Conservation (phyloP, 2,888 invertebrate genomes). For the Bembecia ichneumoniformis region DNA sequence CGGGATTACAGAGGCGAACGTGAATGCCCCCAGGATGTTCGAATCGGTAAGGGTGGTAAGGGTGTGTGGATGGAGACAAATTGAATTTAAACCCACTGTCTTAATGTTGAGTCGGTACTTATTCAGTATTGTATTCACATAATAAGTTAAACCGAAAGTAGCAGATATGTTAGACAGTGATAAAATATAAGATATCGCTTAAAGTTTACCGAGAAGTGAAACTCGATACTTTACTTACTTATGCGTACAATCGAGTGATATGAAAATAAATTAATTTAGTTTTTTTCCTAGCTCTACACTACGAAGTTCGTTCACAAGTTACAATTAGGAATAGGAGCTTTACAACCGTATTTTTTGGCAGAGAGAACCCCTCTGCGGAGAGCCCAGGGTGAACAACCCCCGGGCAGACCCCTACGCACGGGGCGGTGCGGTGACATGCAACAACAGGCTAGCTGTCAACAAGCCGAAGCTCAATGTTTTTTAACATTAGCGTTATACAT, state of each 20-base stretch:
- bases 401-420: slow-evolving; percentile 9
- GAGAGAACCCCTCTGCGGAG: neutral
- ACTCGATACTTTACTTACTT: too few species aligned
- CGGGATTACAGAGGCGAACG: too few species aligned
- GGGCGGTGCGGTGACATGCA: slow-evolving; percentile 26
- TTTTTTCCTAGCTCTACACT: too few species aligned
- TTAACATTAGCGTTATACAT: slow-evolving; percentile 2
- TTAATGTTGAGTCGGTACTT: neutral
- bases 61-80: neutral
- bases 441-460: slow-evolving; percentile 29
- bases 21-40: too few species aligned
- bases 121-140: neutral
- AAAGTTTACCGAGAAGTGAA: too few species aligned
- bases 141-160: too few species aligned
- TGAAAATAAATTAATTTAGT: too few species aligned
- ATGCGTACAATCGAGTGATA: too few species aligned
- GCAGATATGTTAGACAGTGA: too few species aligned
- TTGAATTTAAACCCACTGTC: neutral
- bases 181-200: too few species aligned
- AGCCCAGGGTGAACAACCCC: slow-evolving; percentile 44
- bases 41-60: too few species aligned
- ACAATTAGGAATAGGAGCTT: slow-evolving; percentile 6
- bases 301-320: too few species aligned
- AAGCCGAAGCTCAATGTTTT: slow-evolving; percentile 19
- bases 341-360: slow-evolving; percentile 5